Percentiles rank a stretch among this genome's conserved stretches.
These are phyloP conservation scores for Neocrepidodera transversa DNA, from an alignment of 2,888 invertebrate species.

Conservation along the genomic window DNA sequence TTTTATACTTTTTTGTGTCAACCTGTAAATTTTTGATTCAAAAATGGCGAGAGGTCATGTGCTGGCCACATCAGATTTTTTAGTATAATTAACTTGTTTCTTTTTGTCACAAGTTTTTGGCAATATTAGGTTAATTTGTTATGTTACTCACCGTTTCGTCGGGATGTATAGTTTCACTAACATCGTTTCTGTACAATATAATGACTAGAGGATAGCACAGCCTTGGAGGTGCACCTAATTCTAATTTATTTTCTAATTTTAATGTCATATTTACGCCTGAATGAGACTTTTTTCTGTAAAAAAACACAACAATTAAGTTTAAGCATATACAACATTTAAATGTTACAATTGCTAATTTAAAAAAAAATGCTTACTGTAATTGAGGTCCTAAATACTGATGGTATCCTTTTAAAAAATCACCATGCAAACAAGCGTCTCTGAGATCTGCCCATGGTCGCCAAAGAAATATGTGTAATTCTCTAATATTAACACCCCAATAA, in stretches of 20 bases:
- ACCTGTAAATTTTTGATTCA: no score
- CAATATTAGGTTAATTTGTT: no score
- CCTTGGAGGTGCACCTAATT: constrained; percentile 76
- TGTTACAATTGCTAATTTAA: not conserved
- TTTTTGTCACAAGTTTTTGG: no score
- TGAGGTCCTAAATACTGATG: constrained; percentile 55
- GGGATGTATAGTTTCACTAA: constrained; percentile 69
- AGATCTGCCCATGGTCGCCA: constrained; percentile 76
- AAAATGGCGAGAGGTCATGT: no score
- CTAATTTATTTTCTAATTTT: constrained; percentile 68
- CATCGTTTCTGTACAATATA: constrained; percentile 72
- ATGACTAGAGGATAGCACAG: constrained; percentile 81
- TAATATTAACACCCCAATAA: constrained; percentile 81
- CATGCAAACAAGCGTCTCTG: constrained; percentile 68
- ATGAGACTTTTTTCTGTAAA: constrained; percentile 69
- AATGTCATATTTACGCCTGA: constrained; percentile 71
- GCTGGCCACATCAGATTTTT: no score
- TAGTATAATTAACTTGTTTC: no score
- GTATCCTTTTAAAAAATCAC: constrained; percentile 65
- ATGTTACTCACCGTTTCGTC: constrained; percentile 85
- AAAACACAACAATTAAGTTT: constrained; percentile 18
- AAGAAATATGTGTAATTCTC: constrained; percentile 76
- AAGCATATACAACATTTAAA: no score
- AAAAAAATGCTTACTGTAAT: constrained; percentile 49
- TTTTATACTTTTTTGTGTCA: no score